These are phyloP conservation scores for Ophonus ardosiacus DNA, from an alignment of 2,888 invertebrate species.

Conservation along the genomic window DNA sequence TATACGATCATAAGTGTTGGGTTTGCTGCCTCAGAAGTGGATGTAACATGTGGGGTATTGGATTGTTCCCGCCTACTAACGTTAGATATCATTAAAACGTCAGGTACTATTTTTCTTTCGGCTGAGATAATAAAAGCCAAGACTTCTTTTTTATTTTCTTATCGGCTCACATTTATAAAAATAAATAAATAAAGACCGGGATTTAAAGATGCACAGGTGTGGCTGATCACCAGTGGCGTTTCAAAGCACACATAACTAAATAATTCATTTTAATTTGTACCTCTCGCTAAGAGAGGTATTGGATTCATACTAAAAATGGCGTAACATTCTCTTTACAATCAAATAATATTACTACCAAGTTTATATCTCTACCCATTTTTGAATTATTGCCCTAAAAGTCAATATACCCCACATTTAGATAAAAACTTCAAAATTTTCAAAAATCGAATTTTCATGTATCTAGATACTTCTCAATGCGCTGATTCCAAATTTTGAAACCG, in stretches of 20 bases:
- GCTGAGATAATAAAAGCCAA: constrained; percentile 40
- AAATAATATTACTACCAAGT: too few species aligned
- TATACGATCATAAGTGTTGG: neutral
- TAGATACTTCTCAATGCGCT: too few species aligned
- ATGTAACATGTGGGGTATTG: constrained; percentile 28
- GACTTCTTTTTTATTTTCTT: constrained; percentile 36
- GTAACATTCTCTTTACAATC: too few species aligned
- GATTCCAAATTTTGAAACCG: too few species aligned
- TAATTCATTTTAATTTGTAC: neutral
- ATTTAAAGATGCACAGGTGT: constrained; percentile 49
- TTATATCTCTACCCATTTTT: too few species aligned
- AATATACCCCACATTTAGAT: too few species aligned
- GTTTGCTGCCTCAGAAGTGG: neutral
- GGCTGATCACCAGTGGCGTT: constrained; percentile 39
- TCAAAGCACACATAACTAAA: neutral
- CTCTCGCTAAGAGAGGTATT: too few species aligned
- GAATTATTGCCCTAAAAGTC: too few species aligned
- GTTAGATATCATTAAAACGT: constrained; percentile 54
- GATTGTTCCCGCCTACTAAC: constrained; percentile 32
- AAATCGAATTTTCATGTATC: too few species aligned
- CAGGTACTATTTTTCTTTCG: constrained; percentile 40
- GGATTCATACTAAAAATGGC: too few species aligned
- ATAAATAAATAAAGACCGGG: constrained; percentile 44
- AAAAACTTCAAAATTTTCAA: too few species aligned
- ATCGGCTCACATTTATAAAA: constrained; percentile 51